These are phyloP conservation scores for Cottus gobio DNA, from an alignment of 2,113 vertebrate genomes.

Conservation along the genomic window DNA sequence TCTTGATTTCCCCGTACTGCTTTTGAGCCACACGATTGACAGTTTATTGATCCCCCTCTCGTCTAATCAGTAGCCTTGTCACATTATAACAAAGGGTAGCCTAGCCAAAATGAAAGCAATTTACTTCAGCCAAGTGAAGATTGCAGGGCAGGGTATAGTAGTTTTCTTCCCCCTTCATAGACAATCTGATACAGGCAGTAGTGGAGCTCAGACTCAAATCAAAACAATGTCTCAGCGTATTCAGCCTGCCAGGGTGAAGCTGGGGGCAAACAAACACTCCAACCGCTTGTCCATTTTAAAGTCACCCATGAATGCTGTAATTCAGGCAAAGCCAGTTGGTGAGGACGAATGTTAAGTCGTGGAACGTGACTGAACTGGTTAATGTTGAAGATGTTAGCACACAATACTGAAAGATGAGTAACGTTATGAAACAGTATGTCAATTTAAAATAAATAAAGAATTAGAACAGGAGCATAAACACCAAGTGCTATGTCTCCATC, in stretches of 20 bases:
- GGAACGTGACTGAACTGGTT: slow-evolving; percentile 10
- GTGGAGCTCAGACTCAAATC: slow-evolving; percentile 60
- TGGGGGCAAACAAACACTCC: slow-evolving; percentile 61
- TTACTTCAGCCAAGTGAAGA: slow-evolving; percentile 81
- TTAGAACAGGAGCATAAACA: slow-evolving; percentile 19
- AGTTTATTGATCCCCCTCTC: slow-evolving; percentile 84
- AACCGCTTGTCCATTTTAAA: slow-evolving; percentile 42
- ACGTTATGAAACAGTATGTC: neutral
- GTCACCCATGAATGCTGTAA: slow-evolving; percentile 37
- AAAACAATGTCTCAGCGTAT: slow-evolving; percentile 74
- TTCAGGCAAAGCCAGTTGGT: slow-evolving; percentile 18
- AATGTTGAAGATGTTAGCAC: neutral
- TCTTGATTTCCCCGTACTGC: slow-evolving; percentile 76
- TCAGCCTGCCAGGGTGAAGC: slow-evolving; percentile 61
- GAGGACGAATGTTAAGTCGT: slow-evolving; percentile 19
- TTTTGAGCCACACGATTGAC: slow-evolving; percentile 77
- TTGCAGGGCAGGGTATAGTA: slow-evolving; percentile 74
- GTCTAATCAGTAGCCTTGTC: slow-evolving; percentile 87
- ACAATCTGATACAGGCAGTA: slow-evolving; percentile 64
- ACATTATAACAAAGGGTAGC: slow-evolving; percentile 85
- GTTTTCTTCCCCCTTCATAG: slow-evolving; percentile 75
- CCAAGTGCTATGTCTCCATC: neutral
- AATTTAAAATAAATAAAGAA: slow-evolving; percentile 11
- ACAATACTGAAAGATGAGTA: neutral
- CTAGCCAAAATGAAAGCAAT: slow-evolving; percentile 85